Evolutionary conservation across 2,113 vertebrate genomes (phyloP), one percentile per base, ranked within the genome.

Genomic region (Paramisgurnus dabryanus): DNA sequence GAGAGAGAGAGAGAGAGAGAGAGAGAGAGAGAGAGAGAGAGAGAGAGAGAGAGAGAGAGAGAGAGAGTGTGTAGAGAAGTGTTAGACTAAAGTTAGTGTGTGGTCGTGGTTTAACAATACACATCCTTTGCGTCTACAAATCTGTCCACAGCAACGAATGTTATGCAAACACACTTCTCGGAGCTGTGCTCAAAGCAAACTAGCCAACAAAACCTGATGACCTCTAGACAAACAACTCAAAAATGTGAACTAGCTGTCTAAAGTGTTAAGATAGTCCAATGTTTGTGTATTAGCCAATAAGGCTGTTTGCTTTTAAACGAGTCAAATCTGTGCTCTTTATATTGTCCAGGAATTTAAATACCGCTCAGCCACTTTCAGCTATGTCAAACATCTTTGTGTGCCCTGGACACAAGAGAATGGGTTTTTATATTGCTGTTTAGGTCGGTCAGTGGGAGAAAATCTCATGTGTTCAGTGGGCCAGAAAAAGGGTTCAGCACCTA

Each of bases 271-370:
- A 63, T 50, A 65, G 43, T 34, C 7, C 27, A 89, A 89, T 90
- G 88, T 86, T 89, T 85, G 85, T 71, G 86, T 85, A 85, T 89
- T 88, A 86, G 70, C 73, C 61, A 76, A 43, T 75, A 83, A 85
- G 85, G 83, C 53, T 86, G 80, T 88, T 87, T 87, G 86, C 86
- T 87, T 86, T 87, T 82, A 49, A 85, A 81, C 71, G 81, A 82
- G 39, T 67, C 55, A 9, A 45, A 45, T 60, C 40, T 22, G n/a
- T 43, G 6, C 55, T 60, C 55, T 43, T 12, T 72, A 4, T 39
- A 58, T 41, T 17, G 60, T 60, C 6, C 11, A 45, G 55, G 11
- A 22, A 60, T 22, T 12, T 71, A 71, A 71, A 41, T 17, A n/a
- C 50, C n/a, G 69, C 69, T 18, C 12, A 61, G 55, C 7, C 34